Base-by-base conservation (phyloP, 2,888 invertebrate genomes). In the Oegoconia quadripuncta region DNA sequence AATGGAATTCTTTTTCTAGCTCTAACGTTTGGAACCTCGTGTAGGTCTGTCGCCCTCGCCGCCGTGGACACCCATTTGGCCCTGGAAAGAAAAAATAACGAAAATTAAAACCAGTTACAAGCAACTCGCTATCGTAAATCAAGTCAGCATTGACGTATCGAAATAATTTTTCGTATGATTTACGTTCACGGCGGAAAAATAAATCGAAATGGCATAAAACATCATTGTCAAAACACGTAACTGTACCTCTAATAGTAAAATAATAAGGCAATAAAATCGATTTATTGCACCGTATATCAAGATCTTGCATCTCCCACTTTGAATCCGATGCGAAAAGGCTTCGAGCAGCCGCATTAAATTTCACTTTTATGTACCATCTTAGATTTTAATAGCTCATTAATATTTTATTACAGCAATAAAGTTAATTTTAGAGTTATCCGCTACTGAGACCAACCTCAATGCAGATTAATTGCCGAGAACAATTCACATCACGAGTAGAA, bases 1-100 rank as follows among this genome's bases (percentile, higher is more conserved):
- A 97, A 77, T 98, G 97, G 89, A 98, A 98, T 90, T 98, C 98
- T 88, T 98, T 98, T 86, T 98, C 98, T 84, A 98, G 91, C 80
- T 98, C 98, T 87, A 98, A 89, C 15, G 98, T 98, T 88, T 99
- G 98, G 91, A 98, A 97, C 69, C 98, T 94, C 53, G 98, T 98
- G 91, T 98, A 98, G 12, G 98, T 98, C 89, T 98, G 98, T 59
- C 98, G 91, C 46, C 98, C 98, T 68, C 98, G 92, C 76, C 97
- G 93, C 71, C 97, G 91, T 50, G 97, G 97, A 78, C 97, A 97
- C 46, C 97, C 97, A 76, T 97, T 98, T 40, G 98, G 97, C 82
- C 97, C 97, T 97, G 93, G 59, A 91, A 91, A 74, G 55, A 78
- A 77, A 67, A 59, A 41, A 55, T n/a, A 29, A 8, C 1, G 8